A percentile compares a stretch with the other conserved stretches of the same genome.
These are phyloP conservation scores for Oceanites oceanicus DNA, from an alignment of 2,113 vertebrate genomes.

Conservation along the genomic window DNA sequence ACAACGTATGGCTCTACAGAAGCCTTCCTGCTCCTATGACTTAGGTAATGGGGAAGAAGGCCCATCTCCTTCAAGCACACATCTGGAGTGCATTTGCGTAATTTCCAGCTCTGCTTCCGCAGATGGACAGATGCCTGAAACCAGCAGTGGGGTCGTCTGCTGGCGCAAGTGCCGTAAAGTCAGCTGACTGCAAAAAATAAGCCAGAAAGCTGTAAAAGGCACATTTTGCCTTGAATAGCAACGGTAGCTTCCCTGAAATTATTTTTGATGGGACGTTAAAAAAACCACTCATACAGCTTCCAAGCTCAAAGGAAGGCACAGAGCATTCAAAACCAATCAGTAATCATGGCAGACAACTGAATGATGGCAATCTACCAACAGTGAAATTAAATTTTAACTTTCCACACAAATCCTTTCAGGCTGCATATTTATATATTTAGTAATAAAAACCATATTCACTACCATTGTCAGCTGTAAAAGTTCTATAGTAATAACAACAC, in stretches of 20 bases:
- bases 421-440: slow-evolving; percentile 31
- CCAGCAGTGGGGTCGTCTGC: neutral
- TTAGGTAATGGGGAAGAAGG: neutral
- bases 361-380: slow-evolving; percentile 35
- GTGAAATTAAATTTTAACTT: slow-evolving; percentile 51
- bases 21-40: neutral
- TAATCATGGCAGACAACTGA: neutral
- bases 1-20: rapidly evolving
- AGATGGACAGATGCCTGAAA: neutral
- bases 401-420: slow-evolving; percentile 36
- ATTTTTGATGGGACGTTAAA: neutral
- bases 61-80: neutral
- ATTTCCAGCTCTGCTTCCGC: neutral
- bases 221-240: neutral
- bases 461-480: slow-evolving; percentile 18
- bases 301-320: neutral
- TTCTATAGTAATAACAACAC: neutral
- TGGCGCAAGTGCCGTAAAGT: neutral
- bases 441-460: slow-evolving; percentile 52
- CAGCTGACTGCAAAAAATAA: neutral
- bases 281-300: neutral
- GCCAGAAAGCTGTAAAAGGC: neutral
- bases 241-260: neutral
- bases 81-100: neutral
- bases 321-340: slow-evolving; percentile 10